phyloP scores from a whole-genome alignment of 2,113 vertebrate genomes.

The Polypterus bichir region DNA sequence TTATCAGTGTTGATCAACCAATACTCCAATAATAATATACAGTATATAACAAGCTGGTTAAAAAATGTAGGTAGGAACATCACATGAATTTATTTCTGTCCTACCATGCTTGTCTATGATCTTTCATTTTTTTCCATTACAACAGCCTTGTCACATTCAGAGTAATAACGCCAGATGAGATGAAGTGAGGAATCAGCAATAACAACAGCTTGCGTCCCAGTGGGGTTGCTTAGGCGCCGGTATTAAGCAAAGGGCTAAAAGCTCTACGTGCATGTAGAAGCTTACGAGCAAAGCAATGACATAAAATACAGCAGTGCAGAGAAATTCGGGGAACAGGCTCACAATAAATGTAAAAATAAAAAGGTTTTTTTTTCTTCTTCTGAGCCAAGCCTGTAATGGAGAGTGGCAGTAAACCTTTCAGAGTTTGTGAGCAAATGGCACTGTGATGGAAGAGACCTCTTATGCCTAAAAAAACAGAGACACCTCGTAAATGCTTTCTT shows the following conservation, averaged over 20 bases:
- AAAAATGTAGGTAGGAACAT: no score
- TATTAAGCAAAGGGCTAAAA: not conserved
- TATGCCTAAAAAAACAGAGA: no score
- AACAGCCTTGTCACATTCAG: slow-evolving; percentile 25
- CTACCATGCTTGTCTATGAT: no score
- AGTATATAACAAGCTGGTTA: no score
- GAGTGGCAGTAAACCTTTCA: no score
- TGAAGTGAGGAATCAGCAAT: slow-evolving; percentile 31
- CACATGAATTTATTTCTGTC: no score
- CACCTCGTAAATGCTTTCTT: no score
- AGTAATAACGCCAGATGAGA: slow-evolving; percentile 20
- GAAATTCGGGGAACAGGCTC: not conserved
- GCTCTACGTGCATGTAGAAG: not conserved
- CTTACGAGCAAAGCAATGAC: not conserved
- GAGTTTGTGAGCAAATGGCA: no score
- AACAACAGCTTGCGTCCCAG: slow-evolving; percentile 19
- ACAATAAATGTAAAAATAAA: not conserved
- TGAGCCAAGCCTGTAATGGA: not conserved
- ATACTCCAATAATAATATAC: no score
- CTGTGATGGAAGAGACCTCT: no score
- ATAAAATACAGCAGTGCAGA: not conserved
- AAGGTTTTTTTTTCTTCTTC: not conserved
- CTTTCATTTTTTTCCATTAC: slow-evolving; percentile 20
- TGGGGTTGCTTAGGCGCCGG: slow-evolving; percentile 1
- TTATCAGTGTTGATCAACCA: no score